Base-by-base conservation (phyloP, 2,797 vertebrate genomes). In the Alosa sapidissima region DNA sequence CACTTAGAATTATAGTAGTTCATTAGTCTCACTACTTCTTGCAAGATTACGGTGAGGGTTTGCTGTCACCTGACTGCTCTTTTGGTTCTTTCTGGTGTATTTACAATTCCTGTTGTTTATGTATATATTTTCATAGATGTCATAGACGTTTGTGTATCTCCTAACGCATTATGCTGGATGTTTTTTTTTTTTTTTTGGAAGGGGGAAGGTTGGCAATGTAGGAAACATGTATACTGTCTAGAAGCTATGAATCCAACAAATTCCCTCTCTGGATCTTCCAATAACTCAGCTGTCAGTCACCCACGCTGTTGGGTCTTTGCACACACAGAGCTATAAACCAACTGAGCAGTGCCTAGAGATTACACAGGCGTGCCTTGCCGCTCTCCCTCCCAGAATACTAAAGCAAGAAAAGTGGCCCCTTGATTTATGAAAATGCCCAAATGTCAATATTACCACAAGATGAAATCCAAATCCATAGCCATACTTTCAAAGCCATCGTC, bases 241-340 rank as follows among this genome's bases (percentile, higher is more conserved):
- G 41, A 47, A 78, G 72, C 72, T 36, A 78, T 78, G 36, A 78
- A 78, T 78, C 72, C 19, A 78, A 47, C 72, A 78, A 78, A 78
- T 78, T 41, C 72, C 21, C 72, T 78, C 41, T 14, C 41, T 78
- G 72, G 72, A 78, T 78, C 72, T 78, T 47, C 72, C 72, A 78
- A 78, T 78, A 78, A 78, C 72, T 45, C 10, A 19, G 5, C 72
- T 47, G 72, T 78, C 72, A 78, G 72, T 78, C 72, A 78, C 19
- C 41, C 5, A 36, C 19, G 36, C 72, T 9, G 72, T 47, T 78
- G 72, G 72, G 72, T 36, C 41, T 47, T 21, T 36, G 41, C 28
- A 19, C 41, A 45, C 36, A 41, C 36, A 47, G 36, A 78, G 72
- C 72, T 47, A 78, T 78, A 78, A 78, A 47, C 72, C 72, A 78